Conservation (phyloP, 2,113 vertebrate genomes). For the Callochromis pleurospilus region DNA sequence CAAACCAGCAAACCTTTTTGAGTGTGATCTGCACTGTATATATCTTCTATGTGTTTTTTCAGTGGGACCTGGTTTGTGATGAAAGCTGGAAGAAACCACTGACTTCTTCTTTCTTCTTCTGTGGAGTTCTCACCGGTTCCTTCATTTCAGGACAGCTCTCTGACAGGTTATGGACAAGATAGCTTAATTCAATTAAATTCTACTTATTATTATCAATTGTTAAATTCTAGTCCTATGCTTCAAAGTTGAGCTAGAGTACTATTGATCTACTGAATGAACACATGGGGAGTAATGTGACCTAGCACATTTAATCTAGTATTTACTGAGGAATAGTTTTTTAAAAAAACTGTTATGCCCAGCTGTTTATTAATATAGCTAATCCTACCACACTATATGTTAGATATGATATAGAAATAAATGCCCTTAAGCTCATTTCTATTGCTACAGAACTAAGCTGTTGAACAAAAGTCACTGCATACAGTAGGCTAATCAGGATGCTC, state of each 20-base stretch:
- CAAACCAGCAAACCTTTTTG: neutral
- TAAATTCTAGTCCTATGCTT: neutral
- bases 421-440: neutral
- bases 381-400: neutral
- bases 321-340: neutral
- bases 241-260: neutral
- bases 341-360: neutral
- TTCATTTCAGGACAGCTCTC: conserved; percentile 88
- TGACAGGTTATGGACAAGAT: conserved; percentile 78
- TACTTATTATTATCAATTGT: neutral
- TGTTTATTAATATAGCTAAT: neutral
- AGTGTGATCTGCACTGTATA: neutral
- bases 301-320: neutral
- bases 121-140: conserved; percentile 83
- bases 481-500: neutral
- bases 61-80: conserved; percentile 92
- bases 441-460: neutral
- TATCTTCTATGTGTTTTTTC: conserved; percentile 23
- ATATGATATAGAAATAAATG: neutral
- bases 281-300: neutral
- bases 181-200: neutral
- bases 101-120: conserved; percentile 82
- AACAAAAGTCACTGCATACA: neutral
- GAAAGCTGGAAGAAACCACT: conserved; percentile 85
- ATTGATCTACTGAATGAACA: neutral